Percentiles rank a stretch among this genome's conserved stretches.
Conservation (phyloP, 1,140 invertebrate genomes). For the Drosophila baimaii region DNA sequence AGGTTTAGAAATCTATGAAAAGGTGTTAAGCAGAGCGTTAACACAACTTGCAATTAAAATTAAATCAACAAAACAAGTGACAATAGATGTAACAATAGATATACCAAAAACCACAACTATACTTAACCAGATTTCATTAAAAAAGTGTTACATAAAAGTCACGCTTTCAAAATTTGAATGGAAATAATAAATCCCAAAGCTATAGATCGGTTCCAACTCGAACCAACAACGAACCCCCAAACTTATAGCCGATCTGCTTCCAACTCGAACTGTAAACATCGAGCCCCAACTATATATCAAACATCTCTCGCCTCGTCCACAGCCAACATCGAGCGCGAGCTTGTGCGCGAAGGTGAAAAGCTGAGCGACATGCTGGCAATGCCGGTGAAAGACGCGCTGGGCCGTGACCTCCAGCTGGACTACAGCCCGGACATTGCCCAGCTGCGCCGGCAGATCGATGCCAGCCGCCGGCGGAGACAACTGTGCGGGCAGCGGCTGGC, state of each 20-base stretch:
- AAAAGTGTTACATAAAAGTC: constrained; percentile 6
- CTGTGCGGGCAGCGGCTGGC: constrained; percentile 89
- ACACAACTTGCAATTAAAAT: neutral
- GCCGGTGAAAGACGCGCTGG: constrained; percentile 91
- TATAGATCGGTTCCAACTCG: neutral
- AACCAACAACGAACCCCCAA: neutral
- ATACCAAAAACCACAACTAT: neutral
- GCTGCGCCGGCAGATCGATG: constrained; percentile 88
- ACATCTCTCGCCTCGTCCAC: constrained; percentile 23
- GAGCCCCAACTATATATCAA: constrained; percentile 5
- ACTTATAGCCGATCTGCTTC: neutral
- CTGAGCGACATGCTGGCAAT: constrained; percentile 91
- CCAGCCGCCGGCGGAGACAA: constrained; percentile 87
- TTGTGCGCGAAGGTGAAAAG: constrained; percentile 91
- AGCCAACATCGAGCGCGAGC: constrained; percentile 88
- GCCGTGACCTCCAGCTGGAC: constrained; percentile 89
- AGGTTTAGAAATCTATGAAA: too few species aligned
- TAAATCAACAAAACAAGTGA: neutral
- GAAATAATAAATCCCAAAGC: neutral
- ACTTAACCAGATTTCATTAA: neutral
- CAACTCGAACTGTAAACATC: constrained; percentile 5
- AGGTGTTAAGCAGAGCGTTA: neutral
- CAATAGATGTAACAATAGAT: neutral
- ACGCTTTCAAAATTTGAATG: constrained; percentile 19
- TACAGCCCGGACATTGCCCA: constrained; percentile 90